Base-by-base conservation (phyloP, 1,140 invertebrate genomes). In the Trichomalopsis sarcophagae region DNA sequence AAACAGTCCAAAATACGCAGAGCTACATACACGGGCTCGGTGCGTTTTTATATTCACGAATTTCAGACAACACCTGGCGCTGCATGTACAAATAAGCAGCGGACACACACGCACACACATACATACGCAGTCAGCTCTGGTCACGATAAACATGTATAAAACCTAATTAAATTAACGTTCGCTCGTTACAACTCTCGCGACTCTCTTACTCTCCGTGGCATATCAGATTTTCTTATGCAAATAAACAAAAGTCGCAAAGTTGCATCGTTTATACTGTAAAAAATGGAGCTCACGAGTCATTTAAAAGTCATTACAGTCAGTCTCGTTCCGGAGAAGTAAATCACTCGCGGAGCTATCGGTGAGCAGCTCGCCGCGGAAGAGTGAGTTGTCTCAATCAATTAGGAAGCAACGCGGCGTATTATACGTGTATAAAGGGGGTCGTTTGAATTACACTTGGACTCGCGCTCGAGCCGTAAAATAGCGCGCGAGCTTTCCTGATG, bases 331-430 rank as follows among this genome's bases (percentile, higher is more conserved):
- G 2, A 6, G 21, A 40, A 76, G 40, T 76, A 76, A 76, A 76
- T 76, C 74, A 78, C 76, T 62, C 23, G 44, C 23, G 50, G 27
- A n/a, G 33, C 55, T 77, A 47, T n/a, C 55, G 55, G 21, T 77
- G 75, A 33, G 27, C 33, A n/a, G 55, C 55, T 62, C 17, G 7
- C 14, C 55, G 21, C 17, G 21, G 40, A 76, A 27, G 14, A 62
- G 23, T 78, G 50, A 78, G 76, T 66, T 78, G 50, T 78, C 76
- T 78, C 17, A 66, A 78, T 78, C 76, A 78, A 78, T 78, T 78
- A 78, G 76, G 27, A 7, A 66, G 36, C 10, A 76, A 2, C 74
- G n/a, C 40, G n/a, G 73, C 30, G 50, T 62, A 33, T 62, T 11
- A 76, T 76, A 50, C n/a, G 13, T 7, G 55, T 62, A 62, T n/a